A percentile compares a stretch with the other conserved stretches of the same genome.
These are phyloP conservation scores for Bovichtus diacanthus DNA, from an alignment of 2,797 vertebrate species.

Conservation along the genomic window DNA sequence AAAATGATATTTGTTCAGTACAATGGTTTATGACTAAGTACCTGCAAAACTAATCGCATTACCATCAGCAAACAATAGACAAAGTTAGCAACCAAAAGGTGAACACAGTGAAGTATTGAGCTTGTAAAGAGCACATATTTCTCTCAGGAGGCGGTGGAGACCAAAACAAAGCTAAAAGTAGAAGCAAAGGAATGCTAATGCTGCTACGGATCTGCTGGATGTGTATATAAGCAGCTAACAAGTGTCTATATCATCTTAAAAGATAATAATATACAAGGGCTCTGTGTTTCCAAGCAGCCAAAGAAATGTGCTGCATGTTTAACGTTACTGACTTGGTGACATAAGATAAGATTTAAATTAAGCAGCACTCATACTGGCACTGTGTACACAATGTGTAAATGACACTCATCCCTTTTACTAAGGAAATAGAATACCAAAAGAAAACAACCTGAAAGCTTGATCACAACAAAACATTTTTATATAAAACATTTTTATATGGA, in stretches of 20 bases:
- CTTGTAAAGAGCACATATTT: background rate
- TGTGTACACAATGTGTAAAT: conserved; percentile 1
- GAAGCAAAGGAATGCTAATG: background rate
- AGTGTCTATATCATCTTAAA: background rate
- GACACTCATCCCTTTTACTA: background rate
- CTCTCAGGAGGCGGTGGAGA: background rate
- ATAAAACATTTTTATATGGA: conserved; percentile 89
- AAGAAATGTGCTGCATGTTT: background rate
- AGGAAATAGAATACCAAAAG: conserved; percentile 31
- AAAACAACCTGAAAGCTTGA: conserved; percentile 54
- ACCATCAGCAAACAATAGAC: background rate
- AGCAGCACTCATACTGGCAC: background rate
- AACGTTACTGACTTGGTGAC: background rate
- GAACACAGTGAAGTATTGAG: background rate
- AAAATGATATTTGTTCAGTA: background rate
- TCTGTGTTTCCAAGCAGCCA: background rate
- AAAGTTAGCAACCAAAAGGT: background rate
- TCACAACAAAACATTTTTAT: conserved; percentile 85
- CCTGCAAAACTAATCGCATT: background rate
- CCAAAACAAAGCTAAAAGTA: background rate
- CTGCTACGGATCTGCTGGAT: background rate
- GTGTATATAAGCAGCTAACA: no score
- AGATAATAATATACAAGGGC: background rate
- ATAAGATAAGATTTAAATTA: background rate
- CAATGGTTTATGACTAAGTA: background rate